Conservation (phyloP, 2,113 vertebrate species). For the Etia nguti region DNA sequence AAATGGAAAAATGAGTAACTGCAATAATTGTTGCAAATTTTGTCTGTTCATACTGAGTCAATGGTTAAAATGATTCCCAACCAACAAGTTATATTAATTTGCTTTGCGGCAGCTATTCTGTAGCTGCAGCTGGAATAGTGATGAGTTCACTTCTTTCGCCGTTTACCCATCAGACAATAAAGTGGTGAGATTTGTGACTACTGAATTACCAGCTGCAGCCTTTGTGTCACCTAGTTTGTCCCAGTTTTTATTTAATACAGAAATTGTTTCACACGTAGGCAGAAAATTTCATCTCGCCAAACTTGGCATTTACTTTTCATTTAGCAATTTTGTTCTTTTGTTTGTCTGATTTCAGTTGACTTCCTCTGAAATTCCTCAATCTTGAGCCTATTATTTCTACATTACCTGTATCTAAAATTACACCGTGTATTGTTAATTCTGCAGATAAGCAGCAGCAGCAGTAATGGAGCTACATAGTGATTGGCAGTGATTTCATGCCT, state of each 20-base stretch:
- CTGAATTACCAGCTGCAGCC: constrained; percentile 48
- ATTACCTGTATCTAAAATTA: not conserved
- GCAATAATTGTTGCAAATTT: not conserved
- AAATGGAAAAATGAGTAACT: not conserved
- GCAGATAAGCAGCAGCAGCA: not conserved
- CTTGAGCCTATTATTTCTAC: not conserved
- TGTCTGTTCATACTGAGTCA: not conserved
- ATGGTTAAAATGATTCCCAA: not conserved
- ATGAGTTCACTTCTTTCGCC: constrained; percentile 52
- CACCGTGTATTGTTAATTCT: not conserved
- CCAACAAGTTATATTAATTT: not conserved
- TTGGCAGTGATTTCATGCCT: not conserved
- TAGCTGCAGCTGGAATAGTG: constrained; percentile 29
- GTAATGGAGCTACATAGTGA: not conserved
- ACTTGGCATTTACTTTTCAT: not conserved
- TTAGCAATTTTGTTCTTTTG: not conserved
- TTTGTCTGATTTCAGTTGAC: not conserved
- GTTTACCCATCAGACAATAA: constrained; percentile 69
- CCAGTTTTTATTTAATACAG: not conserved
- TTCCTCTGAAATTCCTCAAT: not conserved
- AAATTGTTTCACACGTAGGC: not conserved
- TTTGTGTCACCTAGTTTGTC: not conserved
- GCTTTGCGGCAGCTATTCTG: not conserved
- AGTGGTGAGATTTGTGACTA: constrained; percentile 51
- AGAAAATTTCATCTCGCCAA: not conserved